Conservation (phyloP, 2,888 invertebrate genomes). For the Serripes groenlandicus region DNA sequence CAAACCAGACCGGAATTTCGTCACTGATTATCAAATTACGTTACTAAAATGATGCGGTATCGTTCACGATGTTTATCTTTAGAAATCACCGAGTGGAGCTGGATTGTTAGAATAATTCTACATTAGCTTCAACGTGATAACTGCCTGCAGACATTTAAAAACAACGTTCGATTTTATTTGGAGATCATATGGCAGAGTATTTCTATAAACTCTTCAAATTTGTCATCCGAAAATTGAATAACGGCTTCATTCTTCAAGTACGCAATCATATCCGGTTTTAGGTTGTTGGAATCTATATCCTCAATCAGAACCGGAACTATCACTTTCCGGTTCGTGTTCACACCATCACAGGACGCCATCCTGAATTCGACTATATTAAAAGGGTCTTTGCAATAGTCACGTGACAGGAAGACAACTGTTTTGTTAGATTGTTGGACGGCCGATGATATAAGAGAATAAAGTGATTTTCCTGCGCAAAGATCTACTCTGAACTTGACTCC, state of each 20-base stretch:
- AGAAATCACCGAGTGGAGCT: too few relatives aligned
- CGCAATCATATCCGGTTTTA: slow-evolving; percentile 26
- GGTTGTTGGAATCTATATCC: slow-evolving; percentile 1
- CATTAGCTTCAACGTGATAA: too few relatives aligned
- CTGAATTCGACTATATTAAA: slow-evolving; percentile 60
- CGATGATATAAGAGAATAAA: slow-evolving; percentile 30
- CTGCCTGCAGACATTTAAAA: too few relatives aligned
- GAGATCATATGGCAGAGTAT: slow-evolving; percentile 2
- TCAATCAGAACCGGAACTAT: slow-evolving; percentile 40
- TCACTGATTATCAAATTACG: too few relatives aligned
- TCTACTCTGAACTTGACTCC: slow-evolving; percentile 32
- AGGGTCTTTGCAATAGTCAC: slow-evolving; percentile 36
- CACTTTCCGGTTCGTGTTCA: slow-evolving; percentile 48
- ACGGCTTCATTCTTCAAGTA: slow-evolving; percentile 14
- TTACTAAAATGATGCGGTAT: too few relatives aligned
- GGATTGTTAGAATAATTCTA: too few relatives aligned
- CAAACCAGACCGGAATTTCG: too few relatives aligned
- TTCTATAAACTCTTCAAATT: slow-evolving; percentile 12
- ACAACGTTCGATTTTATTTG: too few relatives aligned
- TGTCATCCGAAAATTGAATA: neutral
- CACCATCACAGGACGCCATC: slow-evolving; percentile 52
- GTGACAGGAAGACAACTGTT: slow-evolving; percentile 41
- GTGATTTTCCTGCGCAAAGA: slow-evolving; percentile 3
- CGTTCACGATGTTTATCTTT: too few relatives aligned
- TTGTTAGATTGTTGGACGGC: slow-evolving; percentile 32